A percentile compares a stretch with the other conserved stretches of the same genome.
Evolutionary conservation across 2,113 vertebrate species (phyloP).

Genomic region (Zingel zingel): DNA sequence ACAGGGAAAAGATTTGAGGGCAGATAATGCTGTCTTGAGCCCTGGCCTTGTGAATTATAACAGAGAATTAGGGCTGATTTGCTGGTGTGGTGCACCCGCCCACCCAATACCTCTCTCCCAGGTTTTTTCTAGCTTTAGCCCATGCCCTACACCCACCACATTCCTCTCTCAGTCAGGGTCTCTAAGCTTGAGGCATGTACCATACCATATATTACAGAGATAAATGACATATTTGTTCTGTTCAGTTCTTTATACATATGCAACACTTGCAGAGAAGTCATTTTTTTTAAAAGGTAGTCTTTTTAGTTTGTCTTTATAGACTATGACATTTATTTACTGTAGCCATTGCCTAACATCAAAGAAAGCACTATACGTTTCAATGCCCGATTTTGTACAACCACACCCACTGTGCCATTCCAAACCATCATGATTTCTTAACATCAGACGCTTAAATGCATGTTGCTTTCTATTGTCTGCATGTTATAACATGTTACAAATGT

Average conservation of each 20-base stretch:
- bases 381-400: background rate
- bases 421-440: background rate
- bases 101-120: conserved; percentile 38
- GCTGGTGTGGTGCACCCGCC: conserved; percentile 29
- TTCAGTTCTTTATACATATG: conserved; percentile 10
- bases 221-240: conserved; percentile 25
- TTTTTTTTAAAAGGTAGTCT: background rate
- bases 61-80: conserved; percentile 62
- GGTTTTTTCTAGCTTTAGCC: conserved; percentile 39
- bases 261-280: background rate
- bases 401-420: background rate
- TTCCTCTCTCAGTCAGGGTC: conserved; percentile 29
- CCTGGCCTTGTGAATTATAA: conserved; percentile 60
- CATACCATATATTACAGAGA: conserved; percentile 28
- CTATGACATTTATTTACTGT: background rate
- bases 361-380: background rate
- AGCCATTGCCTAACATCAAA: background rate
- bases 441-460: background rate
- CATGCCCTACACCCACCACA: conserved; percentile 48
- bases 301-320: background rate
- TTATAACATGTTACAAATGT: background rate
- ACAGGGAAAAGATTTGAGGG: conserved; percentile 54
- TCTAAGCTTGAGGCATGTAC: conserved; percentile 4
- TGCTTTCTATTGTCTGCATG: background rate
- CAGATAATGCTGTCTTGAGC: conserved; percentile 60